Evolutionary conservation across 2,113 vertebrate genomes (phyloP).

Genomic region (Ranitomeya imitator): DNA sequence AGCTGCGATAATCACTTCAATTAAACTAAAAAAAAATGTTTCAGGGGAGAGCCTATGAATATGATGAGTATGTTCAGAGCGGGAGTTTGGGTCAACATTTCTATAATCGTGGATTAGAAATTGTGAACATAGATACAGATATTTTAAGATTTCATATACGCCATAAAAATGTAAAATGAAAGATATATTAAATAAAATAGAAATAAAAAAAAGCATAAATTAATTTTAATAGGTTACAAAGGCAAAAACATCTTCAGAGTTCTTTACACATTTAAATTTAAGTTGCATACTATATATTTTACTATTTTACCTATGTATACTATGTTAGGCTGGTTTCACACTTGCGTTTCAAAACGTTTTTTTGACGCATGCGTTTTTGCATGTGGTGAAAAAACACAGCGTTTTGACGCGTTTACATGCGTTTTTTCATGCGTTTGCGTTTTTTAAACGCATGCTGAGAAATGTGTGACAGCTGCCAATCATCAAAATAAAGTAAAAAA

Average conservation of each 20-base stretch:
- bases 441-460: too few species aligned
- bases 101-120: background rate
- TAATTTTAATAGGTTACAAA: background rate
- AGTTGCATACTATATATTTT: background rate
- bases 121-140: background rate
- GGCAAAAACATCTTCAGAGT: background rate
- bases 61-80: constrained; percentile 11
- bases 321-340: too few species aligned
- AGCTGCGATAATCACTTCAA: constrained; percentile 33
- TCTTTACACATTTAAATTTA: background rate
- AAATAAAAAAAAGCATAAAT: background rate
- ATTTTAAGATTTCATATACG: background rate
- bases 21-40: constrained; percentile 14
- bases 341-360: too few species aligned
- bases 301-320: background rate
- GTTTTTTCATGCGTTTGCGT: too few species aligned
- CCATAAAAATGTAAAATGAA: background rate
- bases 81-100: background rate
- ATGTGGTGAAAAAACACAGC: too few species aligned
- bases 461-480: too few species aligned
- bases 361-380: too few species aligned
- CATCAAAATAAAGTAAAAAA: too few species aligned
- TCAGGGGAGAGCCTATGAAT: constrained; percentile 10
- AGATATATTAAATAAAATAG: background rate
- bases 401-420: too few species aligned